Evolutionary conservation across 1,140 invertebrate genomes (phyloP), one percentile per base, ranked within the genome.

Genomic region (Drosophila nasuta): DNA sequence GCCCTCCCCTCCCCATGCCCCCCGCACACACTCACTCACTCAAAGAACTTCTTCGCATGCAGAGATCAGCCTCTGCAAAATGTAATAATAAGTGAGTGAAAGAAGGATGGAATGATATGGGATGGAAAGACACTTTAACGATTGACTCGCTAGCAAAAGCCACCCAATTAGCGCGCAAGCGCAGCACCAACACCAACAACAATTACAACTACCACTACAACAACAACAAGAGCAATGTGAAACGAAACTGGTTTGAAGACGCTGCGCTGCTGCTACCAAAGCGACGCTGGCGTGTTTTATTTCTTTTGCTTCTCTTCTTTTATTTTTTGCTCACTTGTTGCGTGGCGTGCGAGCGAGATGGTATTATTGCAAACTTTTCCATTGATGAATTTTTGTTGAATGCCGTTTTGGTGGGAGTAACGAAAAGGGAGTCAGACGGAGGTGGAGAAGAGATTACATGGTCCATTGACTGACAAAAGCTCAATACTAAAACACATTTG

Each of bases 301-400:
- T 43, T 64, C 30, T 54, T 33, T 45, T 57, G 13, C 13, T 51
- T 49, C 11, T 28, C 10, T 60, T 46, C 28, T 35, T 25, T 38
- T 54, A 13, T 43, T 62, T 68, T 72, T 71, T 71, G 60, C 62
- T 71, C 74, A 76, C 74, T 76, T 76, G 74, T 76, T 76, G 74
- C 60, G 60, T 71, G 62, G 48, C 68, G 74, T 62, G 69, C 41
- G 48, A 88, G 60, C 28, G 81, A 83, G 83, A 83, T 33, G 48
- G 77, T 28, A 28, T 64, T 49, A 80, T 88, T 83, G 83, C 83
- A 89, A 88, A 88, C 85, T 88, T 88, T 88, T 88, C 83, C 83
- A 88, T 88, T 88, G 83, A 88, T 88, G 81, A 88, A 83, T 89
- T 83, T 89, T 57, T 48, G 35, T 62, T 35, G 41, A 54, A 25